Percentiles rank a stretch among this genome's conserved stretches.
phyloP scores from a whole-genome alignment of 2,113 vertebrate genomes.

The Alosa alosa region DNA sequence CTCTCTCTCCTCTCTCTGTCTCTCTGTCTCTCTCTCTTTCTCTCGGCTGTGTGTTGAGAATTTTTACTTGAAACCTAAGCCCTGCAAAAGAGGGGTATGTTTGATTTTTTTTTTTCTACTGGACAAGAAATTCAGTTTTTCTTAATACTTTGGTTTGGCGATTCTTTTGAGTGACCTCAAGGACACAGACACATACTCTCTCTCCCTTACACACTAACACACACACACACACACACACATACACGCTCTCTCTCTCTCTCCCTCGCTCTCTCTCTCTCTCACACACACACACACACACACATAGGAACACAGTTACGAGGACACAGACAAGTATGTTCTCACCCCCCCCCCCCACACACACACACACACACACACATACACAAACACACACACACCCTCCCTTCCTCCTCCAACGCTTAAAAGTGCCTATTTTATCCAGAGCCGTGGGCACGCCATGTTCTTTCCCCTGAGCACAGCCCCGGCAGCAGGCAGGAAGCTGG shows the following conservation, averaged over 20 bases:
- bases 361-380: background rate
- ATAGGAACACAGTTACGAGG: background rate
- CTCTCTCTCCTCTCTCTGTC: no score
- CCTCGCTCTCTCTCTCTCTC: no score
- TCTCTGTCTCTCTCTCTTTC: background rate
- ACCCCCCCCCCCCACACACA: background rate
- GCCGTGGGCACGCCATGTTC: conserved; percentile 5
- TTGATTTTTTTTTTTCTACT: background rate
- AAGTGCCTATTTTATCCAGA: background rate
- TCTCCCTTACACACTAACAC: no score
- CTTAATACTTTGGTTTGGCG: background rate
- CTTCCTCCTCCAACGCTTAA: background rate
- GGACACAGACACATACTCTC: background rate
- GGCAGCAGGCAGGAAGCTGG: background rate
- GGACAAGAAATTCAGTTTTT: background rate
- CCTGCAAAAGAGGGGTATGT: background rate
- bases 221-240: background rate
- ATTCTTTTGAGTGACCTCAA: background rate
- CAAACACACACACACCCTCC: background rate
- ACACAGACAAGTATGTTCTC: background rate
- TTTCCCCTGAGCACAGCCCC: background rate
- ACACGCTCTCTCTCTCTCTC: background rate
- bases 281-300: background rate
- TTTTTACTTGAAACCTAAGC: background rate
- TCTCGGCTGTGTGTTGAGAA: background rate